Base-by-base conservation (phyloP, 2,888 invertebrate genomes). In the Hypercompe scribonia region DNA sequence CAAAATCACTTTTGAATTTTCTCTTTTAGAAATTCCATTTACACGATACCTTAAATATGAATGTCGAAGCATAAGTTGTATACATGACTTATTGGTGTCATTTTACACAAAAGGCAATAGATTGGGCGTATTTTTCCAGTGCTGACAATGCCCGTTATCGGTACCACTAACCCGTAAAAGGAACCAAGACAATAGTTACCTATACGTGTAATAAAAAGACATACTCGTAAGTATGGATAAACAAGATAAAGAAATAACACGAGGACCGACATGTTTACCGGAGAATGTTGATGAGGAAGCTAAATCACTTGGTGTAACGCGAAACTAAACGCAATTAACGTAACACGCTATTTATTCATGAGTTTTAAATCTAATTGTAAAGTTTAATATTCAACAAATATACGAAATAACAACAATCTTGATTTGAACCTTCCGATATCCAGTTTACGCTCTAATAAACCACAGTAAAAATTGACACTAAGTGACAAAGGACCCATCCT, bases 201-300 rank as follows among this genome's bases (percentile, higher is more conserved):
- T 0, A 13, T 73, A 79, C 74, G 69, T 78, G 77, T 70, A 68
- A 71, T n/a, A 50, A 65, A 46, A 11, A 8, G 36, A 65, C 13
- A 73, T 74, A n/a, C n/a, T n/a, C n/a, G n/a, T n/a, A 76, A 75
- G 82, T 83, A 76, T 74, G 54, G 61, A 63, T 50, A 63, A 75
- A 68, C 71, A 75, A 73, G 58, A 73, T 77, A 81, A 73, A 77
- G 78, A 75, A 82, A 76, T 76, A 58, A 70, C 34, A 75, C 70
- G 72, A 77, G 58, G 71, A 71, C 72, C 63, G 24, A 61, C 76
- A 69, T 81, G 78, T 81, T 75, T 81, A 79, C 74, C 73, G 73
- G 54, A 66, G 68, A 24, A 68, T 65, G 15, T 54, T 31, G 31
- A 31, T 39, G 39, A 69, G 69, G 39, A 69, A 68, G 54, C 24